phyloP scores from a whole-genome alignment of 2,113 vertebrate species.

The Pomatostomus ruficeps region DNA sequence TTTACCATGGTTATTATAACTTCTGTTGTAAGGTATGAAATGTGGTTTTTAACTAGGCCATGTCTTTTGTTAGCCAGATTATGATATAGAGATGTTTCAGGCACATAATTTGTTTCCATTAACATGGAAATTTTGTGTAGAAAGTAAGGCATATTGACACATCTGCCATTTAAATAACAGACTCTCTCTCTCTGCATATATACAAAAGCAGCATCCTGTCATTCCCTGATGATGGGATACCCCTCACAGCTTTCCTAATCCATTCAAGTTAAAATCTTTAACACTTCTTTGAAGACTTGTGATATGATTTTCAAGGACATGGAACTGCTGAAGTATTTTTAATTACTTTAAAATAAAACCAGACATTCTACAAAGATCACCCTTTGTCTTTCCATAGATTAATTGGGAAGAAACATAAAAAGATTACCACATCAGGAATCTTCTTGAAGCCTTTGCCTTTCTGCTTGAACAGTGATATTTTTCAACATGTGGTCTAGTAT shows the following conservation, averaged over 20 bases:
- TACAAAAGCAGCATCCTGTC: not conserved
- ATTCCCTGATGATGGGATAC: not conserved
- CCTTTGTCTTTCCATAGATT: not conserved
- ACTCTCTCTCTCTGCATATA: not conserved
- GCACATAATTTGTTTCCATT: not conserved
- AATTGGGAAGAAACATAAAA: constrained; percentile 20
- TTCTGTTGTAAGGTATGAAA: not conserved
- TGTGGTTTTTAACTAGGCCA: not conserved
- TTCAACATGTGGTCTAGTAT: constrained; percentile 88
- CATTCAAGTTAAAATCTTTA: not conserved
- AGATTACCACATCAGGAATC: constrained; percentile 54
- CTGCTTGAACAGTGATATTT: constrained; percentile 76
- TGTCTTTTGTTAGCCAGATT: not conserved
- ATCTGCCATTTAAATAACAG: not conserved
- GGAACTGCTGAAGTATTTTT: not conserved
- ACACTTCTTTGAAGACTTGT: not conserved
- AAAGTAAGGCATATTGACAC: not conserved
- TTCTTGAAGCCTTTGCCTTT: constrained; percentile 76
- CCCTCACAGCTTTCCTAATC: not conserved
- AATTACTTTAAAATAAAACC: constrained; percentile 7
- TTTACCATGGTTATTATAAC: not conserved
- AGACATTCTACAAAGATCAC: not conserved
- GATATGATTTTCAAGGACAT: not conserved
- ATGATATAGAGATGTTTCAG: not conserved
- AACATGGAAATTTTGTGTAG: not conserved